phyloP scores from a whole-genome alignment of 30 jellyfish, hydroid and myxozoan species.

The Turritopsis dohrnii region DNA sequence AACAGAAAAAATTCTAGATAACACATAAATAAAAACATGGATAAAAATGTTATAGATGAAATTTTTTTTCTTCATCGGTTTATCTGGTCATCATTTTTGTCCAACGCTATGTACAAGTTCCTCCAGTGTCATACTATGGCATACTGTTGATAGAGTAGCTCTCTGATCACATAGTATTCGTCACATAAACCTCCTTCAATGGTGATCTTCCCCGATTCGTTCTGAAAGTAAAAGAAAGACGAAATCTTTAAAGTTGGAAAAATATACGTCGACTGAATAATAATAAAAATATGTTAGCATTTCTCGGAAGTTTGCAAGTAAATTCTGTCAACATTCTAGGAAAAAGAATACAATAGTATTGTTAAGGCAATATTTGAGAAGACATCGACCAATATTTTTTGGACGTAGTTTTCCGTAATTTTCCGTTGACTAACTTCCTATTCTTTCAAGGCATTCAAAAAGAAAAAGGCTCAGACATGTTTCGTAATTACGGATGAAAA shows the following conservation, averaged over 20 bases:
- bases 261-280: too few species aligned
- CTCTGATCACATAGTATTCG: slow-evolving; percentile 66
- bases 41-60: neutral
- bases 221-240: slow-evolving; percentile 27
- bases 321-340: too few species aligned
- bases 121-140: slow-evolving; percentile 57
- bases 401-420: too few species aligned
- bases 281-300: too few species aligned
- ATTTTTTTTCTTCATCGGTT: neutral
- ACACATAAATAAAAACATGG: neutral
- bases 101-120: neutral
- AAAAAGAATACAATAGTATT: too few species aligned
- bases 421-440: neutral
- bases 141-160: slow-evolving; percentile 70
- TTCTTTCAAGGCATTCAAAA: neutral
- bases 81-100: neutral
- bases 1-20: neutral
- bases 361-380: too few species aligned
- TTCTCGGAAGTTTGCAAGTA: too few species aligned
- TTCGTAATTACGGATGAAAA: neutral
- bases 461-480: neutral
- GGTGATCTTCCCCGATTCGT: slow-evolving; percentile 84
- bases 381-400: too few species aligned
- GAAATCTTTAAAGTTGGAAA: neutral
- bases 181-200: slow-evolving; percentile 88